phyloP scores from a whole-genome alignment of 2,888 invertebrate genomes.

The Melieria crassipennis region DNA sequence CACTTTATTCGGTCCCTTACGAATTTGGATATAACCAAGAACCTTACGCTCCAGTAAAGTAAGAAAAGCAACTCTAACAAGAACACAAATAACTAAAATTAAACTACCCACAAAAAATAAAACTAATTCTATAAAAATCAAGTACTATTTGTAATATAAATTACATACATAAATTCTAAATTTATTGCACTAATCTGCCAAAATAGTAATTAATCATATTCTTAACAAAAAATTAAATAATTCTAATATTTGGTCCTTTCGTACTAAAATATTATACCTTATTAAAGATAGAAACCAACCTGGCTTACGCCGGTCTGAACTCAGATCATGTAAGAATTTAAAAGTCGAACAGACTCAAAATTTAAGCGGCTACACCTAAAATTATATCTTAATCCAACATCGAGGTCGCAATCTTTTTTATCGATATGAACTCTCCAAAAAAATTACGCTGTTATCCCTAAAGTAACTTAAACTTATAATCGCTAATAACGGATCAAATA shows the following conservation, averaged over 20 bases:
- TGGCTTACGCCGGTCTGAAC: conserved; percentile 86
- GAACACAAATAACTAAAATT: conserved; percentile 71
- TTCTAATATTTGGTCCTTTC: conserved; percentile 77
- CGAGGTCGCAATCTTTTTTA: conserved; percentile 85
- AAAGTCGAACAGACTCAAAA: conserved; percentile 81
- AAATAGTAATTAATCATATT: conserved; percentile 67
- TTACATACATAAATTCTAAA: conserved; percentile 75
- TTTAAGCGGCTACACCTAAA: conserved; percentile 74
- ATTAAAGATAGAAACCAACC: conserved; percentile 86
- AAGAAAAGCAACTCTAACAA: conserved; percentile 76
- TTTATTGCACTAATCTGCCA: conserved; percentile 77
- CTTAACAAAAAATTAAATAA: conserved; percentile 63
- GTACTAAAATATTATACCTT: conserved; percentile 74
- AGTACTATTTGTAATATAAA: conserved; percentile 69
- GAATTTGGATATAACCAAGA: conserved; percentile 78
- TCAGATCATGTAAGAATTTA: conserved; percentile 88
- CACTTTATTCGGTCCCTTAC: conserved; percentile 79
- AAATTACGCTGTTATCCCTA: conserved; percentile 88
- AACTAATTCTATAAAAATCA: conserved; percentile 67
- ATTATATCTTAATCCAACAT: conserved; percentile 84
- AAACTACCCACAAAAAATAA: conserved; percentile 66
- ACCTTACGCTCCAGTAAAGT: conserved; percentile 78
- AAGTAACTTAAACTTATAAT: conserved; percentile 79
- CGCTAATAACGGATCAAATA: conserved; percentile 70
- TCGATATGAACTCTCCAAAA: conserved; percentile 78